Evolutionary conservation across 2,113 vertebrate species (phyloP), one percentile per base, ranked within the genome.

Genomic region (Malaclemys terrapin): DNA sequence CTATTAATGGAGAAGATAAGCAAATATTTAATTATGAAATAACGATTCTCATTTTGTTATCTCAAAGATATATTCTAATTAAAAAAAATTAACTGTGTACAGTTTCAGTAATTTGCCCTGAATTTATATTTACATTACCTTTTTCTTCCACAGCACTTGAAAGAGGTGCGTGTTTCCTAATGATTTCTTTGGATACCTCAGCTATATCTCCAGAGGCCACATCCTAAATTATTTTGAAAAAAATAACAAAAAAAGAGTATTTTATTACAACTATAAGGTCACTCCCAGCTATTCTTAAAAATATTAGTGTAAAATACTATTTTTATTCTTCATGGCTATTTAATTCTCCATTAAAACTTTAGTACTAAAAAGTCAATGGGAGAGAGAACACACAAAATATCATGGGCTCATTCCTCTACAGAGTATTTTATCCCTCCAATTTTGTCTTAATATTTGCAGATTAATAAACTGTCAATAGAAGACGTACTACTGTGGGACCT

Each of bases 161-260:
- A 38, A 79, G 57, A 83, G 80, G 38, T 84, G 88, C 89, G 81
- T 38, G 31, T n/a, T 57, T 72, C 80, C 93, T 80, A 80, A 93
- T 75, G 85, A 27, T 91, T 80, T 90, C 81, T 94, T 95, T 87
- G 52, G 91, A 87, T 2, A 38, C 72, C 82, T 98, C 95, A 78
- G 93, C 91, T 65, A 81, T 50, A 82, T 97, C 97, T 76, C 38
- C 82, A 47, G 88, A 84, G 95, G 8, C 89, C 80, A 62, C 90
- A 72, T 97, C 97, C 98, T 98, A 59, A 1, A 87, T 80, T 89
- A 93, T 96, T 94, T 88, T 81, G 59, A 95, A 96, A 89, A 82
- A 82, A 89, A 54, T 54, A 53, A 53, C 3, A 95, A 89, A 52
- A 89, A 52, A 62, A n/a, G n/a, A 89, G 95, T 0, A 1, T 49